Conservation (phyloP, 1,140 invertebrate species). For the Cepaea nemoralis region DNA sequence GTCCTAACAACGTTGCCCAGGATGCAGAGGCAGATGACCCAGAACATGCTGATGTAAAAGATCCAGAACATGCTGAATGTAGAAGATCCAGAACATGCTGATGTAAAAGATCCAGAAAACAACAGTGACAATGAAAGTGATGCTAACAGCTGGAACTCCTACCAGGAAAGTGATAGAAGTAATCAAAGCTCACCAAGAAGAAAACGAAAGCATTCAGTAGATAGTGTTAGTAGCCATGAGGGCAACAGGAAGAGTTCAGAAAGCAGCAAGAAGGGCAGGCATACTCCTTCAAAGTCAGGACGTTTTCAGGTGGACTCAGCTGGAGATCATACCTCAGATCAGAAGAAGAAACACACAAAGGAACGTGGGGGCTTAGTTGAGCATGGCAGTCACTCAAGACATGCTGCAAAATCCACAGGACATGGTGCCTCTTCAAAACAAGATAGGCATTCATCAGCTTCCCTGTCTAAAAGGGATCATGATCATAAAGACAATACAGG, state of each 20-base stretch:
- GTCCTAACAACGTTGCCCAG: not conserved
- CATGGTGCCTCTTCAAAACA: not conserved
- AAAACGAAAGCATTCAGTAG: not conserved
- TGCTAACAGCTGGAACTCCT: conserved; percentile 20
- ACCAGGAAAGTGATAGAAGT: not conserved
- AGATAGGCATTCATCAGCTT: not conserved
- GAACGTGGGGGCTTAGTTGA: not conserved
- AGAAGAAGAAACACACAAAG: not conserved
- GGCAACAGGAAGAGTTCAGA: not conserved
- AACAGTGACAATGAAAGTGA: not conserved
- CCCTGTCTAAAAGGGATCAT: not conserved
- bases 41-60: not conserved
- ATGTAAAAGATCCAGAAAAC: not conserved
- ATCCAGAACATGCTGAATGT: too few relatives aligned
- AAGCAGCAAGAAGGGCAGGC: not conserved
- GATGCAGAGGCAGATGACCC: too few relatives aligned
- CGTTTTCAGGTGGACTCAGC: not conserved
- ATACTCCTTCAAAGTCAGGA: not conserved
- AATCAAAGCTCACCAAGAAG: too few relatives aligned
- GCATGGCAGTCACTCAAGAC: not conserved
- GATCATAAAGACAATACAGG: not conserved
- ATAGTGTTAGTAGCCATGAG: not conserved
- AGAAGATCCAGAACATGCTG: not conserved
- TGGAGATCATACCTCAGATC: not conserved
- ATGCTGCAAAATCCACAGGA: not conserved